A percentile compares a stretch with the other conserved stretches of the same genome.
These are phyloP conservation scores for Drosophila cyrtoloma DNA, from an alignment of 2,888 invertebrate genomes.

Conservation along the genomic window DNA sequence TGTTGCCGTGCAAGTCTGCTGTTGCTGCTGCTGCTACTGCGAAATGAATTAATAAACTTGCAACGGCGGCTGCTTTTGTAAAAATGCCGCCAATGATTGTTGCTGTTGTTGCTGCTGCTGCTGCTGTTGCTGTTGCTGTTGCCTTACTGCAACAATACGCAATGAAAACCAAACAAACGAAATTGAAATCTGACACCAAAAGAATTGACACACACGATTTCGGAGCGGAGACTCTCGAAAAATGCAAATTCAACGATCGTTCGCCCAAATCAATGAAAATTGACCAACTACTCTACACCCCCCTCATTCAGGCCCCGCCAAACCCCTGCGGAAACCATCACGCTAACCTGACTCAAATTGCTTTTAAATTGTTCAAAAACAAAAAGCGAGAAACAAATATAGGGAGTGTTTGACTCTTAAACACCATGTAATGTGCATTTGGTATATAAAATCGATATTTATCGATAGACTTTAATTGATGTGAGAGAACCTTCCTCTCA, in stretches of 20 bases:
- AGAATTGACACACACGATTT: constrained; percentile 75
- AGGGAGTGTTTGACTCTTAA: not conserved
- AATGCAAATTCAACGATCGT: constrained; percentile 71
- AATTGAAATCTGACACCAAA: constrained; percentile 81
- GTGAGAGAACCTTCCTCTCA: not conserved
- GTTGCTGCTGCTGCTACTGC: constrained; percentile 55
- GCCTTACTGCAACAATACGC: constrained; percentile 71
- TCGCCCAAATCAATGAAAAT: constrained; percentile 61
- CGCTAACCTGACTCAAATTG: constrained; percentile 70
- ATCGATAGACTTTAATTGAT: constrained; percentile 5
- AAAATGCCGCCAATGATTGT: constrained; percentile 76
- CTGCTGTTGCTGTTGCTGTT: constrained; percentile 19
- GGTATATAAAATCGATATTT: not conserved
- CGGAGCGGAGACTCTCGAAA: constrained; percentile 48
- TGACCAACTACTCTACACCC: constrained; percentile 27
- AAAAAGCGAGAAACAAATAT: constrained; percentile 16
- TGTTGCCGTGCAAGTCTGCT: constrained; percentile 47
- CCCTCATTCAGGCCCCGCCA: not conserved
- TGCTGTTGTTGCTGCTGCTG: constrained; percentile 33
- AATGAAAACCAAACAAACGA: constrained; percentile 74
- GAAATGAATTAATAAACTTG: constrained; percentile 80
- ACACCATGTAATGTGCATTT: not conserved
- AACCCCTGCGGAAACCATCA: constrained; percentile 3
- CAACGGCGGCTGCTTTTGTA: constrained; percentile 77
- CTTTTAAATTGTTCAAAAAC: constrained; percentile 74